phyloP scores from a whole-genome alignment of 2,888 invertebrate species.

The Bhutanitis thaidina region DNA sequence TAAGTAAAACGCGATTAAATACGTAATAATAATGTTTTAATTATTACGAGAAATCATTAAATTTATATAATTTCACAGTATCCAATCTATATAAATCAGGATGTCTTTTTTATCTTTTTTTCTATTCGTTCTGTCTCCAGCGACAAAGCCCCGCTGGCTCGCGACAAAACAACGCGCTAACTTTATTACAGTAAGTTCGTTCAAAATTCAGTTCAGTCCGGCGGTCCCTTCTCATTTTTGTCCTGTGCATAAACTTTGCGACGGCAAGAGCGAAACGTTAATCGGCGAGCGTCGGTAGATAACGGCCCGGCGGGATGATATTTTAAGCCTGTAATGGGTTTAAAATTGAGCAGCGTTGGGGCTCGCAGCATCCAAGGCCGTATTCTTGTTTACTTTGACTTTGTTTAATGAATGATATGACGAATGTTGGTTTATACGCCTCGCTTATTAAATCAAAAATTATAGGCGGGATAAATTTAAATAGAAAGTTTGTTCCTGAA shows the following conservation, averaged over 20 bases:
- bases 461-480: not conserved
- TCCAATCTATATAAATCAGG: no score
- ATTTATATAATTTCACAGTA: no score
- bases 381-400: not conserved
- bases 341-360: not conserved
- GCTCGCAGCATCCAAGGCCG: not conserved
- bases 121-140: not conserved
- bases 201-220: not conserved
- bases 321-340: not conserved
- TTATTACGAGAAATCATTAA: no score
- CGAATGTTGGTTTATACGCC: not conserved
- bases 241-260: not conserved
- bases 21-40: no score
- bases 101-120: not conserved
- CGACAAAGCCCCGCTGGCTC: not conserved
- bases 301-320: not conserved
- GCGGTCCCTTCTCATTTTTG: not conserved
- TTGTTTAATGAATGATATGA: conserved; percentile 10
- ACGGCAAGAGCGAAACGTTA: not conserved
- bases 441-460: not conserved
- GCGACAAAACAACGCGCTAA: not conserved
- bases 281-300: not conserved
- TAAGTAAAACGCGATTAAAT: no score
- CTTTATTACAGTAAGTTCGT: not conserved
- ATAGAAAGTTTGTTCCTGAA: not conserved